Evolutionary conservation across 2,888 invertebrate species (phyloP), one percentile per base, ranked within the genome.

Genomic region (Limnephilus lunatus): DNA sequence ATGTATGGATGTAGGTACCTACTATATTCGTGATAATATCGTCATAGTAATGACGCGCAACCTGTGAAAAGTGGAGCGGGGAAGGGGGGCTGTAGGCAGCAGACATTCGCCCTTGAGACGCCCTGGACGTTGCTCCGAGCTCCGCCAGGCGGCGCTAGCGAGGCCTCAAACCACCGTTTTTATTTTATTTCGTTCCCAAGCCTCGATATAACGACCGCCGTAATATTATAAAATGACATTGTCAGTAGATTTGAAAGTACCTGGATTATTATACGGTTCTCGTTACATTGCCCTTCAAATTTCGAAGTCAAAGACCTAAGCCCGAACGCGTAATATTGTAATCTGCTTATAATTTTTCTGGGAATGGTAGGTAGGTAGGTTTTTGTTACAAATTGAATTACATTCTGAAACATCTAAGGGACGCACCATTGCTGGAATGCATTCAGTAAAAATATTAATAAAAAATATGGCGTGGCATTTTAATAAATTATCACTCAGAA

Each of bases 101-200:
- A 86, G 39, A 44, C 86, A 30, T 39, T 86, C 25, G 86, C 86
- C 86, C 86, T 86, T 86, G 86, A 86, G 86, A 86, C 86, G 86
- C 35, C 86, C 86, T 83, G 86, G 86, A 39, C 86, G 86, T 86
- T 86, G 86, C 86, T 39, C 86, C 86, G 35, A 86, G 12, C 86
- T 86, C 86, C 86, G 86, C 30, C 86, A 86, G 86, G 48, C 86
- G 86, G 86, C 86, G 86, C 86, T 86, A 86, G 44, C 44, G 30
- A 86, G 86, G 86, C 86, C 86, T 86, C 44, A 44, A 86, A 86
- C 86, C 44, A 82, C 31, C 25, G 25, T 7, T 68, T 68, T n/a
- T 68, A 68, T 68, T 25, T 31, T 82, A 83, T 83, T 83, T 83
- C 35, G 25, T 39, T 83, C 32, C 35, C 83, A 83, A 83, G 32